These are phyloP conservation scores for Drosophila aff. DNA, from an alignment of 1,140 invertebrate species.

Conservation along the genomic window DNA sequence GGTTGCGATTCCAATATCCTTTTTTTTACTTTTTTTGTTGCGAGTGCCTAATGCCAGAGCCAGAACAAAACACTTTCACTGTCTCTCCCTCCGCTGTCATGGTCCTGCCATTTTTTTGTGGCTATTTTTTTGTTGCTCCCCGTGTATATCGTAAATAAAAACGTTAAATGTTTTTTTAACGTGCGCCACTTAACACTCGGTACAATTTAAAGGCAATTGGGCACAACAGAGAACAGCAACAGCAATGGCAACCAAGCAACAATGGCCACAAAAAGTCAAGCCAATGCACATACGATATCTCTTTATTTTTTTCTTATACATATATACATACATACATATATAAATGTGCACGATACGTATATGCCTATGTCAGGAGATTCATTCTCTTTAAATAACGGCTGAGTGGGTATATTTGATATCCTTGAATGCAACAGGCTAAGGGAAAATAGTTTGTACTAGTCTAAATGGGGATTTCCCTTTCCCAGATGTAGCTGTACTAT, in stretches of 20 bases:
- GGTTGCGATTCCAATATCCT: constrained; percentile 56
- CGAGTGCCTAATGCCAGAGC: constrained; percentile 64
- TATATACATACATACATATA: neutral
- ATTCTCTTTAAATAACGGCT: constrained; percentile 23
- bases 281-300: constrained; percentile 53
- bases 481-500: neutral
- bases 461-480: neutral
- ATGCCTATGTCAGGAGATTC: constrained; percentile 34
- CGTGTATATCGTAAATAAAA: constrained; percentile 73
- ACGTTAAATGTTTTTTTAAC: constrained; percentile 84
- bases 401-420: constrained; percentile 20
- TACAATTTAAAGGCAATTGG: constrained; percentile 82
- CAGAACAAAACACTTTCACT: constrained; percentile 74
- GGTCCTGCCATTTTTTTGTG: constrained; percentile 21
- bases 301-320: constrained; percentile 10
- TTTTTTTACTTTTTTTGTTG: constrained; percentile 33
- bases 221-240: constrained; percentile 60
- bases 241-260: constrained; percentile 39
- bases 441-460: neutral
- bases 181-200: constrained; percentile 80
- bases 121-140: constrained; percentile 34
- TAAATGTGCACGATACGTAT: constrained; percentile 28
- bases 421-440: constrained; percentile 12
- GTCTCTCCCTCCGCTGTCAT: neutral
- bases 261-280: constrained; percentile 65